phyloP scores from a whole-genome alignment of 1,140 invertebrate species.

The Coelopa frigida region DNA sequence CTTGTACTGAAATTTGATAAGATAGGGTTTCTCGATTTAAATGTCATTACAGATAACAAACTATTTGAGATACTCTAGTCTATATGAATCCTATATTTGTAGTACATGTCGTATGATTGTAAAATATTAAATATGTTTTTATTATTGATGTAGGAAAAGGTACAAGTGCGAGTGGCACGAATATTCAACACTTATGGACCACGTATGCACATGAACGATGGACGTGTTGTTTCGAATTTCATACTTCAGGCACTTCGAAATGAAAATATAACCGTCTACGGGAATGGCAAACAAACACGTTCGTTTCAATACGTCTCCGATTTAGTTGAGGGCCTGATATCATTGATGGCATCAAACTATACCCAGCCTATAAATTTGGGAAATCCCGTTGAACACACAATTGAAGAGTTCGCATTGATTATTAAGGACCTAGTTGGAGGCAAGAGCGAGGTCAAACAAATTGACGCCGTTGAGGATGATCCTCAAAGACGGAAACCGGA shows the following conservation, averaged over 20 bases:
- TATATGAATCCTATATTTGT: too few relatives aligned
- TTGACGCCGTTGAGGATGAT: constrained; percentile 87
- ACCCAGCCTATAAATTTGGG: constrained; percentile 92
- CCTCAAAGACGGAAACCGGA: constrained; percentile 90
- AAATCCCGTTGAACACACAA: constrained; percentile 96
- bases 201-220: constrained; percentile 98
- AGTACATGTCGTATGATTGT: background rate
- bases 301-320: constrained; percentile 99
- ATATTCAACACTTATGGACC: constrained; percentile 99
- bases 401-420: constrained; percentile 90
- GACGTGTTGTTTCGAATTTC: constrained; percentile 97
- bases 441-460: constrained; percentile 73
- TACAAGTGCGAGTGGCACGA: constrained; percentile 89
- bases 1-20: too few relatives aligned
- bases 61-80: too few relatives aligned
- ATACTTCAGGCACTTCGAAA: constrained; percentile 94
- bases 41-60: too few relatives aligned
- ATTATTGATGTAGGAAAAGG: constrained; percentile 60
- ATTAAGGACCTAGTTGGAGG: constrained; percentile 84
- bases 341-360: constrained; percentile 92
- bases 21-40: too few relatives aligned
- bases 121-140: background rate
- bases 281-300: constrained; percentile 90
- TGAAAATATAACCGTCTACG: constrained; percentile 93
- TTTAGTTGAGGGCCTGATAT: constrained; percentile 89